A percentile compares a stretch with the other conserved stretches of the same genome.
Evolutionary conservation across 2,797 vertebrate genomes (phyloP).

Genomic region (Hippoglossus hippoglossus): DNA sequence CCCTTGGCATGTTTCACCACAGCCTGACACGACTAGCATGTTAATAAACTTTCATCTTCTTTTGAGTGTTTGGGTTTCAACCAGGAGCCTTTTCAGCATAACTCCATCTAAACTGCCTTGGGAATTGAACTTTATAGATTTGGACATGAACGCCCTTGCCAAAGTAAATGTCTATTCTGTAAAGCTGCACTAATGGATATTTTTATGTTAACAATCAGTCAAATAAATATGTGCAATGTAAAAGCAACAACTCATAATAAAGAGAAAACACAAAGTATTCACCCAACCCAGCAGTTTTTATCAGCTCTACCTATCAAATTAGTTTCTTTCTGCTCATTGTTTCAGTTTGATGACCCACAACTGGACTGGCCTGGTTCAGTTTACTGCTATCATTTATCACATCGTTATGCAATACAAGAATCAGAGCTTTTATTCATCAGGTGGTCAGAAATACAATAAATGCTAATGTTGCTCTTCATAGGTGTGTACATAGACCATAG

Average conservation of each 20-base stretch:
- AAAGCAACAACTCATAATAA: neutral
- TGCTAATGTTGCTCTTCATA: too few species aligned
- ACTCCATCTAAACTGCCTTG: neutral
- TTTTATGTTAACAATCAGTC: neutral
- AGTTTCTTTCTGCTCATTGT: neutral
- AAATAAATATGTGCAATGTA: neutral
- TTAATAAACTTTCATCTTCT: conserved; percentile 9
- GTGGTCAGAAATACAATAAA: too few species aligned
- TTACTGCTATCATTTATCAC: too few species aligned
- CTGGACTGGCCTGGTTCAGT: too few species aligned
- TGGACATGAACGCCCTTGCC: neutral
- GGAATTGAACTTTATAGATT: neutral
- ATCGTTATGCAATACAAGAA: too few species aligned
- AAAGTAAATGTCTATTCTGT: neutral
- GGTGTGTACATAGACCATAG: too few species aligned
- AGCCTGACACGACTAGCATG: conserved; percentile 19
- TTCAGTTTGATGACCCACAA: neutral
- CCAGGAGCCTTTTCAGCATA: neutral
- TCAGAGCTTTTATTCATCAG: too few species aligned
- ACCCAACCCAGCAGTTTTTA: neutral
- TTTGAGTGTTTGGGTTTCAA: conserved; percentile 18
- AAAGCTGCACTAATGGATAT: conserved; percentile 6
- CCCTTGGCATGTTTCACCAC: conserved; percentile 2
- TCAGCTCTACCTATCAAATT: neutral
- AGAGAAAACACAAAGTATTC: neutral